Base-by-base conservation (phyloP, 2,888 invertebrate genomes). In the Melinaea marsaeus region DNA sequence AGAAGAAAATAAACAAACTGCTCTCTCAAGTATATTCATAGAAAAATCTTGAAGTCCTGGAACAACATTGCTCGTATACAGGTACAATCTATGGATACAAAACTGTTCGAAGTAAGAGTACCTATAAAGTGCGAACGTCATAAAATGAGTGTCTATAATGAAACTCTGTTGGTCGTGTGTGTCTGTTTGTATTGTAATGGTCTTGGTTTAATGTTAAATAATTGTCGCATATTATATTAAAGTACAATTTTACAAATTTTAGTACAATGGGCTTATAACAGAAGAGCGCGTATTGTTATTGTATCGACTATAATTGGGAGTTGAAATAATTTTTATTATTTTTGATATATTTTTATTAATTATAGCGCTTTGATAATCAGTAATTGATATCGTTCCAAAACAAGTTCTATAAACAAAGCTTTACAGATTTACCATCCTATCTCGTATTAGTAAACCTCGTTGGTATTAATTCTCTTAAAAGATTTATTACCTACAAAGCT, bases 1-100 rank as follows among this genome's bases (percentile, higher is more conserved):
- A 79, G 80, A 84, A 88, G 87, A 85, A 88, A 88, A 88, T 88
- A 87, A 90, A 88, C 89, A 87, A 88, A 84, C 82, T 80, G 76
- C 76, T 74, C 78, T 75, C 79, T 69, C 77, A 79, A 80, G 80
- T 81, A 84, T 84, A 84, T 81, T 82, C 77, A 74, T 74, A 79
- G 80, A 82, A 85, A 85, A 84, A 84, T 83, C 80, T 81, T 72
- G 70, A 57, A 61, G 48, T 59, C 58, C 61, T 59, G 45, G 77
- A 59, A 70, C 56, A 60, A 45, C 55, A 66, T 58, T 65, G 59
- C 57, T 54, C 70, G 75, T 67, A 76, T n/a, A n/a, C n/a, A n/a
- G n/a, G n/a, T n/a, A 22, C 78, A 78, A 80, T 79, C 70, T 69
- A 66, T 22, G 22, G 22, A 22, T 22, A 22, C 22, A 22, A 22